phyloP scores from a whole-genome alignment of 2,797 vertebrate species.

The Crenuchus spilurus region DNA sequence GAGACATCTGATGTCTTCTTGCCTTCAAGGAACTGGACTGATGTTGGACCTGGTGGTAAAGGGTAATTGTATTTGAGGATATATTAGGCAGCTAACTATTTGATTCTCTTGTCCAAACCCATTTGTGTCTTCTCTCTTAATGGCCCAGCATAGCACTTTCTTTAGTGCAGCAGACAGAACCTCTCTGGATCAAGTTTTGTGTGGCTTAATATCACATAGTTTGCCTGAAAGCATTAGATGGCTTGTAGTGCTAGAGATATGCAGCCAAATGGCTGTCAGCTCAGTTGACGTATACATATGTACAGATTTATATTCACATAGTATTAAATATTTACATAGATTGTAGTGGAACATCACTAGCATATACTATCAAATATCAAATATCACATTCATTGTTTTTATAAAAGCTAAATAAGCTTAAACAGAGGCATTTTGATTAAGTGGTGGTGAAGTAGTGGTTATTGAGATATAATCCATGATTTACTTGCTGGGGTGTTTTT shows the following conservation, averaged over 20 bases:
- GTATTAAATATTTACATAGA: too few species aligned
- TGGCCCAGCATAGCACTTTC: neutral
- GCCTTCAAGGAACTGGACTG: neutral
- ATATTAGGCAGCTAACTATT: neutral
- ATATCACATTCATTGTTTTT: too few species aligned
- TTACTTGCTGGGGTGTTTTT: too few species aligned
- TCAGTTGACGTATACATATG: neutral
- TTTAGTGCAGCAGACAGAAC: neutral
- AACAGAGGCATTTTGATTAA: too few species aligned
- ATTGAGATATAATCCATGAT: too few species aligned
- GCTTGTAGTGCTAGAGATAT: neutral
- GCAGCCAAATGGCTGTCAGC: neutral
- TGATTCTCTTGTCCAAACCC: slow-evolving; percentile 24
- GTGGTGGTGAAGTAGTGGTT: too few species aligned
- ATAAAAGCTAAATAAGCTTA: too few species aligned
- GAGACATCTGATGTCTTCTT: neutral
- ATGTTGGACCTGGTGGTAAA: neutral
- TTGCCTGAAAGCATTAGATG: neutral
- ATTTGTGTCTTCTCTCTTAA: neutral
- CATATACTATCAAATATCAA: too few species aligned
- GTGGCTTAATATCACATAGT: neutral
- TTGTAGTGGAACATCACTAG: too few species aligned
- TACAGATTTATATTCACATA: too few species aligned
- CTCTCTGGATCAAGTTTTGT: neutral
- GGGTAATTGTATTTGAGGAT: neutral